phyloP scores from a whole-genome alignment of 2,113 vertebrate species.

The Corydoras maculifer region DNA sequence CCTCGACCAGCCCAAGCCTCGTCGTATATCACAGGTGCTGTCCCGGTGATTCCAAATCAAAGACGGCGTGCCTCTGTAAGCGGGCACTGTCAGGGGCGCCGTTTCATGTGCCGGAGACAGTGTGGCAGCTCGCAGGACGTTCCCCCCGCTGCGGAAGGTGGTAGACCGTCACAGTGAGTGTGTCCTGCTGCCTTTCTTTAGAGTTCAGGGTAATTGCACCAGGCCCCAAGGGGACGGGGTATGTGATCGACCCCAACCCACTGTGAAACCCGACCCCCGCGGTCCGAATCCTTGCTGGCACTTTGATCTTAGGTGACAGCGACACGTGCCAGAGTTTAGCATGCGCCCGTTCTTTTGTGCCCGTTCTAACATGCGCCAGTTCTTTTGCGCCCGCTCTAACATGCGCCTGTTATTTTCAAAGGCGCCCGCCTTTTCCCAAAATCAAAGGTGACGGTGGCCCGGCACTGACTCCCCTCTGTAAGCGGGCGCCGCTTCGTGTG shows the following conservation, averaged over 20 bases:
- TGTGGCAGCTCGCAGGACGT: conserved; percentile 13
- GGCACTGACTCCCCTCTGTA: no score
- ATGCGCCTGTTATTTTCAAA: no score
- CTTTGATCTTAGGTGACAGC: conserved; percentile 37
- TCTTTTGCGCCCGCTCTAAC: no score
- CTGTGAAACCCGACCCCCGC: conserved; percentile 57
- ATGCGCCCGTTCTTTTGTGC: background rate
- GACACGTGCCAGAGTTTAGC: conserved; percentile 20
- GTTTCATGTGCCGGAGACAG: background rate
- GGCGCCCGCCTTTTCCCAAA: no score
- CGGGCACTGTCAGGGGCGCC: background rate
- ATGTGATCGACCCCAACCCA: conserved; percentile 59
- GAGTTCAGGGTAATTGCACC: conserved; percentile 62
- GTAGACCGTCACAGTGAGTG: conserved; percentile 54
- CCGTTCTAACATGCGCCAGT: no score
- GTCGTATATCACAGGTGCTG: background rate
- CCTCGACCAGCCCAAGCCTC: no score
- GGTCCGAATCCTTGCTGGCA: conserved; percentile 48
- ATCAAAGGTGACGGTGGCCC: no score
- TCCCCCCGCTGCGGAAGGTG: conserved; percentile 43
- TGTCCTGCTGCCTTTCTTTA: conserved; percentile 55
- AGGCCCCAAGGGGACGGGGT: conserved; percentile 60
- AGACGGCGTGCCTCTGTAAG: background rate
- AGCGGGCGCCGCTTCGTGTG: no score
- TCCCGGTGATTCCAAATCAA: background rate